phyloP scores from a whole-genome alignment of 2,113 vertebrate genomes.

The Rousettus leschenaultii region DNA sequence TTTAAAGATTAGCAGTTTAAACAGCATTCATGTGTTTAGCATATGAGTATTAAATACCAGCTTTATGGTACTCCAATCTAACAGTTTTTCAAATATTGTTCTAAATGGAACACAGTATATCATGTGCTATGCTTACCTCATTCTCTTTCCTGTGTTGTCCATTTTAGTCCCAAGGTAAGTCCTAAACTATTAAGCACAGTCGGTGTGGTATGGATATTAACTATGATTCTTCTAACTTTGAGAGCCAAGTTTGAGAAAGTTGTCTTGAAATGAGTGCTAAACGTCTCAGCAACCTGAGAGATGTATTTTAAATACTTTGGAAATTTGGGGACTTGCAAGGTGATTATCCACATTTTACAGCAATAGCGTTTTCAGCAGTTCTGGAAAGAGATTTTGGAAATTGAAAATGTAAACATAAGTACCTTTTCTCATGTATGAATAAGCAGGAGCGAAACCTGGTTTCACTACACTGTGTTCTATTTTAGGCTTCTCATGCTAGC shows the following conservation, averaged over 20 bases:
- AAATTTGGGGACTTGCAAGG: not conserved
- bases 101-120: not conserved
- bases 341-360: not conserved
- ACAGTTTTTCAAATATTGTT: not conserved
- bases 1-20: not conserved
- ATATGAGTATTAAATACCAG: not conserved
- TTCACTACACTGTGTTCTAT: not conserved
- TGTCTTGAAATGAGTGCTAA: not conserved
- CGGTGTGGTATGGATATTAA: not conserved
- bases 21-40: not conserved
- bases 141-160: not conserved
- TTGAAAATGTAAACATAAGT: not conserved
- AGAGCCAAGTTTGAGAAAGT: not conserved
- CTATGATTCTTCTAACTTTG: not conserved
- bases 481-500: not conserved
- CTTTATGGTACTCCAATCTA: not conserved
- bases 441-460: not conserved
- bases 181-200: not conserved
- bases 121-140: not conserved
- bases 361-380: not conserved
- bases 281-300: not conserved
- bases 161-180: not conserved
- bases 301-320: not conserved
- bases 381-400: not conserved
- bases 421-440: not conserved